These are phyloP conservation scores for Myiagra hebetior DNA, from an alignment of 2,113 vertebrate species.

Conservation along the genomic window DNA sequence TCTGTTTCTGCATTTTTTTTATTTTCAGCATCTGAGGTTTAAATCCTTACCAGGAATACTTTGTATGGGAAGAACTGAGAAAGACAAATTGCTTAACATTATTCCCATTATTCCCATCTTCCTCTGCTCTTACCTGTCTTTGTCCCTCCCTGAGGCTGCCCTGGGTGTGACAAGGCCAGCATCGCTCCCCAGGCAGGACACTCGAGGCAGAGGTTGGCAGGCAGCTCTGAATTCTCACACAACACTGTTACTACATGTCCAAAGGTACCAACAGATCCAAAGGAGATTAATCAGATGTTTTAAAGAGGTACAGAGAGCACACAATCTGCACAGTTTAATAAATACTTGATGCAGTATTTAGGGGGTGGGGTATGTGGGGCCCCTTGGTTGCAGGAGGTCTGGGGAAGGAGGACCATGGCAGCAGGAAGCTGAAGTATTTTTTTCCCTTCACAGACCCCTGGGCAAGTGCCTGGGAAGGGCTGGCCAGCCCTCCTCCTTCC, in stretches of 20 bases:
- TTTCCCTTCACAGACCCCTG: neutral
- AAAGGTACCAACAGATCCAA: neutral
- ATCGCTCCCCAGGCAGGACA: rapidly evolving
- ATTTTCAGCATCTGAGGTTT: neutral
- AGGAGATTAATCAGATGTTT: neutral
- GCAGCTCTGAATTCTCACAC: neutral
- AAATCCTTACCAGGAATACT: neutral
- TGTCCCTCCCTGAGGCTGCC: neutral
- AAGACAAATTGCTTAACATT: rapidly evolving
- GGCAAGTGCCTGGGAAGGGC: neutral
- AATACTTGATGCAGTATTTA: neutral
- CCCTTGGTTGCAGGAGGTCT: rapidly evolving
- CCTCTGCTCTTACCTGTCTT: neutral
- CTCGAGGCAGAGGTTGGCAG: neutral
- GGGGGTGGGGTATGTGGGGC: rapidly evolving
- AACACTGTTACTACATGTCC: rapidly evolving
- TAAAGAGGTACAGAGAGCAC: neutral
- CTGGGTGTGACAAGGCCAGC: neutral
- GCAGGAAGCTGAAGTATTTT: neutral
- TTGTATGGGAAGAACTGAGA: neutral
- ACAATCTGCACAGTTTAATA: neutral
- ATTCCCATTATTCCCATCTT: neutral
- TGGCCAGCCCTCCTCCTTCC: neutral
- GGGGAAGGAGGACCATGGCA: neutral
- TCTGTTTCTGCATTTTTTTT: neutral